These are phyloP conservation scores for Trematomus loennbergii DNA, from an alignment of 2,113 vertebrate species.

Conservation along the genomic window DNA sequence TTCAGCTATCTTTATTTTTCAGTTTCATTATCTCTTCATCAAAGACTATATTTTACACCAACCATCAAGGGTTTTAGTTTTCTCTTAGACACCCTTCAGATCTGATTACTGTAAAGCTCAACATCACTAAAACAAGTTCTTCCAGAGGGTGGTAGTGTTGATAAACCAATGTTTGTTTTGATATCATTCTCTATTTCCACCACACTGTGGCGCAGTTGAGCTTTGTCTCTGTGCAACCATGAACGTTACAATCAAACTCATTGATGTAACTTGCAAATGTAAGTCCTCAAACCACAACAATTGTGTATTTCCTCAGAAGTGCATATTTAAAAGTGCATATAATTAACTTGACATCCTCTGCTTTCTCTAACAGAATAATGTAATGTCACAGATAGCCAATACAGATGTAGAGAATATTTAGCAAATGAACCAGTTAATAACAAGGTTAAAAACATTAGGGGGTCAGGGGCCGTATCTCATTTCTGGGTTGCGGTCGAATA, in stretches of 20 bases:
- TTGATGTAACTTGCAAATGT: background rate
- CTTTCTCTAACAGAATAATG: background rate
- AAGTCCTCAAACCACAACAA: background rate
- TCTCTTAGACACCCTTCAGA: background rate
- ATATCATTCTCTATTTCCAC: background rate
- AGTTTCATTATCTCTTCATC: background rate
- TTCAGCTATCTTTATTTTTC: slow-evolving; percentile 1
- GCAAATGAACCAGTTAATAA: background rate
- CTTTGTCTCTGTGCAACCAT: background rate
- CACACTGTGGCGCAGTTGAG: slow-evolving; percentile 8
- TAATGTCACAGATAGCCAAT: background rate
- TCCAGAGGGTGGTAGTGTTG: slow-evolving; percentile 28
- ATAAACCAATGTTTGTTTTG: background rate
- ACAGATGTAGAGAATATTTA: background rate
- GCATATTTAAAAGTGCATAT: background rate
- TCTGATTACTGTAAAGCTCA: background rate
- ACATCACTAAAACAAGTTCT: background rate
- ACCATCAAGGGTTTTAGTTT: background rate
- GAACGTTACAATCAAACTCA: background rate
- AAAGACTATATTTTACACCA: background rate
- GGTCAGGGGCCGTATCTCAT: too few relatives aligned
- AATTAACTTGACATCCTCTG: background rate
- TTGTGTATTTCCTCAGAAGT: background rate
- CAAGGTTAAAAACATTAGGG: background rate
- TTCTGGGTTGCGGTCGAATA: too few relatives aligned